These are phyloP conservation scores for Epinotia ramella DNA, from an alignment of 2,888 invertebrate species.

Conservation along the genomic window DNA sequence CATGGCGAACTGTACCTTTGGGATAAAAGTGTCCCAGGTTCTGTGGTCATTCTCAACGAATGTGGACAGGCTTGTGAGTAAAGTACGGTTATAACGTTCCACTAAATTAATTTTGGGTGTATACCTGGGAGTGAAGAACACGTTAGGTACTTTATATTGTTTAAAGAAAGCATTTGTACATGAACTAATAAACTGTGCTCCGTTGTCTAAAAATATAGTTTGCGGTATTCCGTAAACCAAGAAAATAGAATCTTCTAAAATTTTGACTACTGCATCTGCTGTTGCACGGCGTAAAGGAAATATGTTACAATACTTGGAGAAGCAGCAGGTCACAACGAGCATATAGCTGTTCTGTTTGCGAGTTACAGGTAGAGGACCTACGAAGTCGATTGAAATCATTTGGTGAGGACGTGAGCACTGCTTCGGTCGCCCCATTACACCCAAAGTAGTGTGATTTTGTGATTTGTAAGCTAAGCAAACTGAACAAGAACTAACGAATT, in stretches of 20 bases:
- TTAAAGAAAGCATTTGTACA: neutral
- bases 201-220: neutral
- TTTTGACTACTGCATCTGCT: neutral
- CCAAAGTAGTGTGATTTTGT: slow-evolving; percentile 38
- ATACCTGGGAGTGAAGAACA: neutral
- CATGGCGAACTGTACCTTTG: neutral
- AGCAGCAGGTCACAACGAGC: neutral
- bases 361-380: neutral
- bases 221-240: neutral
- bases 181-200: neutral
- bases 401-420: neutral
- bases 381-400: slow-evolving; percentile 35
- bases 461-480: slow-evolving; percentile 30
- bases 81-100: slow-evolving; percentile 6
- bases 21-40: neutral
- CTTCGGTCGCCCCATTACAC: slow-evolving; percentile 36
- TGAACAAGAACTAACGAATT: slow-evolving; percentile 10
- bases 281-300: neutral
- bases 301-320: neutral
- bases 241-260: neutral
- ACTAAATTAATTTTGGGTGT: neutral
- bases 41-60: neutral
- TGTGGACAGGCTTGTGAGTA: neutral
- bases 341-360: neutral
- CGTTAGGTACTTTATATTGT: neutral